Base-by-base conservation (phyloP, 2,888 invertebrate genomes). In the Esperia sulphurella region DNA sequence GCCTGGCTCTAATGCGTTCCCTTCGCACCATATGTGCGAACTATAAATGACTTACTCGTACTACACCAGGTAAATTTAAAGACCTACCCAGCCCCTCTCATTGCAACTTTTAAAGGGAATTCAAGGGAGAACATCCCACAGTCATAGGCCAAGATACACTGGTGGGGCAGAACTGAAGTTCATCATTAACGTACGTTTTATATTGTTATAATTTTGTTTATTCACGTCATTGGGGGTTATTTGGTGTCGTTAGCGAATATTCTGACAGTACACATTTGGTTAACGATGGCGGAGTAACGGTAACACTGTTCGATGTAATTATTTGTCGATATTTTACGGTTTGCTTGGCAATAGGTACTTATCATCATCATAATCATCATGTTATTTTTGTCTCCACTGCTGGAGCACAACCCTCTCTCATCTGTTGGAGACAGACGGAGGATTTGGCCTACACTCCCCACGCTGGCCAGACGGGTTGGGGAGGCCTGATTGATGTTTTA, bases 21-120 rank as follows among this genome's bases (percentile, higher is more conserved):
- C 73, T 79, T 81, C 78, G 75, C 83, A 74, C 83, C 83, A 84
- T 83, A 63, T 81, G 83, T 60, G 71, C 58, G 74, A 73, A 71
- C 71, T 72, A 63, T 67, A 72, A 77, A 78, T 74, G 74, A 76
- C 73, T 67, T 65, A 62, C 59, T n/a, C 73, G 66, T 65, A 62
- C 21, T 70, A 6, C 6, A 35, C 10, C 4, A 21, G 31, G 6
- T n/a, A n/a, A 35, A n/a, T 35, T 35, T 35, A 35, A n/a, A 35
- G 35, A 5, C n/a, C 35, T 35, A 35, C 35, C 10, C 35, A 35
- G n/a, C 35, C 35, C n/a, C 35, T n/a, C 35, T 35, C 6, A n/a
- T 5, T 21, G 21, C 5, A 21, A 5, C 21, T 21, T 35, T 35
- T 35, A 35, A 3, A n/a, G n/a, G n/a, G 6, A 35, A 3, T 35